A percentile compares a stretch with the other conserved stretches of the same genome.
phyloP scores from a whole-genome alignment of 2,797 vertebrate genomes.

The Thaleichthys pacificus region DNA sequence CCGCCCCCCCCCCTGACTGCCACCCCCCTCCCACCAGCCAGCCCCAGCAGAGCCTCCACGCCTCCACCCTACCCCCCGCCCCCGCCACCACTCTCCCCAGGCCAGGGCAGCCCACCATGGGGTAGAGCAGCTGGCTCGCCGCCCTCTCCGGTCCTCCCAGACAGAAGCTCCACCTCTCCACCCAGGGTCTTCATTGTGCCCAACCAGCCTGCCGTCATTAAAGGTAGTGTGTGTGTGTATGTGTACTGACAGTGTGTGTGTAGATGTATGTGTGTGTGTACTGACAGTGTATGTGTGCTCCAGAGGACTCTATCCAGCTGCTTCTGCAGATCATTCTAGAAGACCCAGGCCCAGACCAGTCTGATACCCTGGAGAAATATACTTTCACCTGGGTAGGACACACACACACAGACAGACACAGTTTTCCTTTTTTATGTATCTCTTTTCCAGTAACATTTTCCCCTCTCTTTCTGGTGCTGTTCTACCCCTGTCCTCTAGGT shows the following conservation, averaged over 20 bases:
- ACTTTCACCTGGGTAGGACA: constrained; percentile 55
- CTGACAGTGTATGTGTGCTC: constrained; percentile 29
- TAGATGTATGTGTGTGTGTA: neutral
- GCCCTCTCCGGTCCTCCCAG: neutral
- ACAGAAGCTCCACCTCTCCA: constrained; percentile 8
- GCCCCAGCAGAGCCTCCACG: neutral
- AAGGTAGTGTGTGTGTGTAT: constrained; percentile 52
- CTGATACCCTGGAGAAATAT: constrained; percentile 56
- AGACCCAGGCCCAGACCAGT: constrained; percentile 35
- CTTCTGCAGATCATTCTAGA: constrained; percentile 75
- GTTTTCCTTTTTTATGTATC: neutral
- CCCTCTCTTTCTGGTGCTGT: constrained; percentile 1
- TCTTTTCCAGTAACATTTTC: neutral
- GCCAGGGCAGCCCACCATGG: neutral
- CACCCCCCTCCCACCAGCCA: neutral
- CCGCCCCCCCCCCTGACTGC: neutral
- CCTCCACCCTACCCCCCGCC: neutral
- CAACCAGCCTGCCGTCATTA: constrained; percentile 64
- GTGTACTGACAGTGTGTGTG: neutral
- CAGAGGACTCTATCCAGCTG: constrained; percentile 71
- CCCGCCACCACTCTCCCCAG: neutral
- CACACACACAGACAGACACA: neutral
- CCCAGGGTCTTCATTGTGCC: constrained; percentile 68
- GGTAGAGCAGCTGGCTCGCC: constrained; percentile 14
- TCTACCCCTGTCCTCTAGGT: constrained; percentile 54